Base-by-base conservation (phyloP, 1,140 invertebrate genomes). In the Bombus ignitus region DNA sequence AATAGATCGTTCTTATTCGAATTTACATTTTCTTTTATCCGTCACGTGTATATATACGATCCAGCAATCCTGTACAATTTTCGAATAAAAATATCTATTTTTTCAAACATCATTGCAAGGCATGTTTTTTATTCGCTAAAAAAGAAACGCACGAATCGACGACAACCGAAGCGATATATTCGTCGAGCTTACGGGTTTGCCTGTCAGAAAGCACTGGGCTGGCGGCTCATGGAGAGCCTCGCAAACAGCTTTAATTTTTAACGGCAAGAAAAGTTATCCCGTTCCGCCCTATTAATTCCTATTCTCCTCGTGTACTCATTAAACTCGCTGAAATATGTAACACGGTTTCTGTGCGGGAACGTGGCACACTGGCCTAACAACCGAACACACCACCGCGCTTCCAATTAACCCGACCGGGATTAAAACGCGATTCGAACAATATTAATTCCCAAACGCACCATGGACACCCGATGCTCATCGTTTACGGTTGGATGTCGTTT, bases 261-360 rank as follows among this genome's bases (percentile, higher is more conserved):
- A 3, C 22, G 39, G 10, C 59, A 78, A 25, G 59, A 78, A 78
- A 78, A 78, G 39, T 66, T 66, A 28, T 15, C 76, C 10, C 6
- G 39, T 78, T 78, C 12, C n/a, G 76, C 76, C 44, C 76, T 78
- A 78, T 78, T 78, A 78, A 78, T 66, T 78, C 13, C n/a, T 44
- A 66, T 66, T 66, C 39, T 62, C n/a, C 37, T 32, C 59, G 76
- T 66, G 59, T 78, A 44, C 76, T 78, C 76, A 35, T 66, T 78
- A 78, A 78, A 32, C 39, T 44, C n/a, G 76, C 25, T 78, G 35
- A 78, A 78, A 78, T 78, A 78, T 78, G 76, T 44, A 44, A 35
- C 76, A 28, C 12, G 39, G 13, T 32, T 47, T 53, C n/a, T 32
- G 28, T 15, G 37, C 25, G 37, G 5, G 0, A 42, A 73, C 39